Evolutionary conservation across 2,797 vertebrate species (phyloP), one percentile per base, ranked within the genome.

Genomic region (Mus spretus): DNA sequence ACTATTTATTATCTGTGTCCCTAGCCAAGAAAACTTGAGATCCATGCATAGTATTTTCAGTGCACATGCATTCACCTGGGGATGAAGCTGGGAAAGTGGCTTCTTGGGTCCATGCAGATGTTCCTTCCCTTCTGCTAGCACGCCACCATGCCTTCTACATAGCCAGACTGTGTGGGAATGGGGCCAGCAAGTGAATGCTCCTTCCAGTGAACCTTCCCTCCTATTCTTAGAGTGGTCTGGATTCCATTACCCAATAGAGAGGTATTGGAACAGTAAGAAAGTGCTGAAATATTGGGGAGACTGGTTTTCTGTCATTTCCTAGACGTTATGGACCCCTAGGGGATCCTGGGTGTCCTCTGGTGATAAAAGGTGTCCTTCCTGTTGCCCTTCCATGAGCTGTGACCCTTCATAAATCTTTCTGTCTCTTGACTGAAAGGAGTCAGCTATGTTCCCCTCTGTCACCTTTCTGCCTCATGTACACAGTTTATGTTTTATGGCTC

Each of bases 401-500:
- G 59, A 70, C 19, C 20, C 50, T 20, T 65, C 12, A 3, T 55
- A 72, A 37, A 53, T 57, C 24, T 40, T 59, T 78, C 61, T 75
- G 37, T 14, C 70, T 92, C 59, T 85, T 26, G 44, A 59, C 72
- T 87, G 63, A n/a, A 19, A 78, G 53, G 47, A 4, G 40, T 84
- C 89, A 79, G 6, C 26, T 37, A 0, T 17, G 47, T 20, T 78
- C 20, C 47, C 0, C 61, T 72, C 74, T 67, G 17, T 63, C 19
- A 40, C 77, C 55, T 91, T 8, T 53, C 17, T 94, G 57, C 44
- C n/a, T 94, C 44, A 85, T 67, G n/a, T 40, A 20, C 31, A 31
- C 65, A 57, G 31, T 90, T 94, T 79, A 28, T 55, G 67, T 93
- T 92, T 90, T 55, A 15, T 90, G 55, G 74, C 50, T 92, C 47